Conservation (phyloP, 2,888 invertebrate genomes). For the Protodeltote pygarga region DNA sequence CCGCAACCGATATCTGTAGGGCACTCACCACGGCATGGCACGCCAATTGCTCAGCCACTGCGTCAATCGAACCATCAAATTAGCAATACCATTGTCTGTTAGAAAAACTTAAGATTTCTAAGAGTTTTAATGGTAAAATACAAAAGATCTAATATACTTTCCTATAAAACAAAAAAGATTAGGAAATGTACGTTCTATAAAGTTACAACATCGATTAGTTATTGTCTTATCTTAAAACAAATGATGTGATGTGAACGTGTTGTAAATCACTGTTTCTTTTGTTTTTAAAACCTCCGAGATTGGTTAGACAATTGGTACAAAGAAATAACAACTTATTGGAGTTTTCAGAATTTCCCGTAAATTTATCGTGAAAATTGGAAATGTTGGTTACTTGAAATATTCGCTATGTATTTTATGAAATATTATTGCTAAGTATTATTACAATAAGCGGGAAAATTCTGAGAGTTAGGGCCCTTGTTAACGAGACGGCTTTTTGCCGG, state of each 20-base stretch:
- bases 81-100: too few relatives aligned
- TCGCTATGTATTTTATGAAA: slow-evolving; percentile 23
- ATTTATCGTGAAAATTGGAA: slow-evolving; percentile 30
- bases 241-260: background rate
- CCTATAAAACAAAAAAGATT: background rate
- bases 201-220: slow-evolving; percentile 2
- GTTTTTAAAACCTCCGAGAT: slow-evolving; percentile 31
- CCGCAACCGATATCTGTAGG: too few relatives aligned
- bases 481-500: too few relatives aligned
- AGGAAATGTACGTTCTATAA: background rate
- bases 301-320: slow-evolving; percentile 22
- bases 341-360: slow-evolving; percentile 18
- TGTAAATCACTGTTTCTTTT: slow-evolving; percentile 19
- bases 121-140: too few relatives aligned
- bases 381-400: slow-evolving; percentile 12
- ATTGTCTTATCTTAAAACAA: slow-evolving; percentile 1
- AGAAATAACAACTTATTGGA: slow-evolving; percentile 16
- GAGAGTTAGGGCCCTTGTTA: too few relatives aligned
- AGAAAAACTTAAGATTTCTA: too few relatives aligned
- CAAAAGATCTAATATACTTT: background rate
- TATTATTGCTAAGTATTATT: background rate
- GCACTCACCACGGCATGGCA: too few relatives aligned
- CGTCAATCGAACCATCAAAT: too few relatives aligned
- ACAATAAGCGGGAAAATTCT: background rate
- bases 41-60: too few relatives aligned